Evolutionary conservation across 2,113 vertebrate genomes (phyloP).

Genomic region (Emydocephalus ijimae): DNA sequence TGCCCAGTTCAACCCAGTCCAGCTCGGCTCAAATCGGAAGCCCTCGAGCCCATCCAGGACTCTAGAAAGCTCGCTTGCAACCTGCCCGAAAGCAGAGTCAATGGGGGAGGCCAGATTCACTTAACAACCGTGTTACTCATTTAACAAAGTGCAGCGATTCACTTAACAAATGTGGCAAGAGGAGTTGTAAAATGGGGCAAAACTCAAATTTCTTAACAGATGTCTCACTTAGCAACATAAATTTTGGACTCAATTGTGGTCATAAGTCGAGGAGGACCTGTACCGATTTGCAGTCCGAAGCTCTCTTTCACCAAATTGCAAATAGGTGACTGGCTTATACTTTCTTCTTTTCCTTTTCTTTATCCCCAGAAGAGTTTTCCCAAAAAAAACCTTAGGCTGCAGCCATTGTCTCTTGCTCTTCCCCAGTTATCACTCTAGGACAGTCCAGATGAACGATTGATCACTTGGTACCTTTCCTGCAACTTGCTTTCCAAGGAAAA

Average conservation of each 20-base stretch:
- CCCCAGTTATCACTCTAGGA: background rate
- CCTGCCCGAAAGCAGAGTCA: background rate
- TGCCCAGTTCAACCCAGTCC: background rate
- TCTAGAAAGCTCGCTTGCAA: background rate
- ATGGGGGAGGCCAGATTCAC: background rate
- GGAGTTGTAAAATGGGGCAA: background rate
- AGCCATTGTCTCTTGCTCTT: background rate
- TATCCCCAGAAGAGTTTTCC: background rate
- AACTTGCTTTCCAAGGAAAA: background rate
- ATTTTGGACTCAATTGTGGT: background rate
- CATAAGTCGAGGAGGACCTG: background rate
- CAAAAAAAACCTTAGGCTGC: background rate
- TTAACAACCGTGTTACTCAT: background rate
- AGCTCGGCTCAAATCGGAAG: background rate
- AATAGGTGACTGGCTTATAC: background rate
- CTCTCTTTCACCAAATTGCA: background rate
- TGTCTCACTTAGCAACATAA: background rate
- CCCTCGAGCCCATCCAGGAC: background rate
- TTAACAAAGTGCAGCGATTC: background rate
- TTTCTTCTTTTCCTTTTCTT: background rate
- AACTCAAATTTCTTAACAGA: background rate
- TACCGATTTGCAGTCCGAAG: background rate
- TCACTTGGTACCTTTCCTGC: background rate
- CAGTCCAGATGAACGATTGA: background rate
- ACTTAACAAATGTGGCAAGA: background rate